These are phyloP conservation scores for Lasiurus borealis DNA, from an alignment of 2,113 vertebrate species.

Conservation along the genomic window DNA sequence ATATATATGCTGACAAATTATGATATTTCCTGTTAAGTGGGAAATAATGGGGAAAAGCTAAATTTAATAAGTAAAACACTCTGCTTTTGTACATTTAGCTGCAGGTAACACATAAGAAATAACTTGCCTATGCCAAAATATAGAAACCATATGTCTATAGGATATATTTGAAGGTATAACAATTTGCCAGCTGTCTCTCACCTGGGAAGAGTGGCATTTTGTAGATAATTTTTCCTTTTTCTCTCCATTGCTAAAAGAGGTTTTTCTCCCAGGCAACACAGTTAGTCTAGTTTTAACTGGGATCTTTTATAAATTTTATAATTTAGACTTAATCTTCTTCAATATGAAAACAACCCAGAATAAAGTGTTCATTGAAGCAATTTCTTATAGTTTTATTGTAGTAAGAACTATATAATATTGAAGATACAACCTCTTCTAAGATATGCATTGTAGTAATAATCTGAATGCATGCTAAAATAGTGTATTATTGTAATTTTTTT, in stretches of 20 bases:
- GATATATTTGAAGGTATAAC: neutral
- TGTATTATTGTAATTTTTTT: neutral
- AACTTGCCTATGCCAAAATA: neutral
- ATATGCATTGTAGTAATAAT: neutral
- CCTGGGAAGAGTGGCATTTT: neutral
- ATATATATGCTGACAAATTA: slow-evolving; percentile 60
- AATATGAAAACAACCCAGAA: neutral
- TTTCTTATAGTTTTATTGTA: neutral
- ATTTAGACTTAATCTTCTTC: neutral
- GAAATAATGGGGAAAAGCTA: slow-evolving; percentile 60
- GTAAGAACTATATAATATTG: neutral
- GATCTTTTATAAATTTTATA: neutral
- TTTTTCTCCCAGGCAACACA: neutral
- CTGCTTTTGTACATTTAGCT: slow-evolving; percentile 54
- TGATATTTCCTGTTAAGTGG: slow-evolving; percentile 62
- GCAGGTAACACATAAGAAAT: slow-evolving; percentile 16
- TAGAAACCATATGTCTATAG: neutral
- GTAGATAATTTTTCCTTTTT: neutral
- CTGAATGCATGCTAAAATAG: neutral
- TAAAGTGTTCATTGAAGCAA: neutral
- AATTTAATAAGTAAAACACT: slow-evolving; percentile 50
- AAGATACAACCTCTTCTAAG: neutral
- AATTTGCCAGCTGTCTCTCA: neutral
- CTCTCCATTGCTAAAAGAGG: neutral
- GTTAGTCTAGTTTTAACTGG: neutral